Evolutionary conservation across 2,797 vertebrate genomes (phyloP), one percentile per base, ranked within the genome.

Genomic region (Gymnodraco acuticeps): DNA sequence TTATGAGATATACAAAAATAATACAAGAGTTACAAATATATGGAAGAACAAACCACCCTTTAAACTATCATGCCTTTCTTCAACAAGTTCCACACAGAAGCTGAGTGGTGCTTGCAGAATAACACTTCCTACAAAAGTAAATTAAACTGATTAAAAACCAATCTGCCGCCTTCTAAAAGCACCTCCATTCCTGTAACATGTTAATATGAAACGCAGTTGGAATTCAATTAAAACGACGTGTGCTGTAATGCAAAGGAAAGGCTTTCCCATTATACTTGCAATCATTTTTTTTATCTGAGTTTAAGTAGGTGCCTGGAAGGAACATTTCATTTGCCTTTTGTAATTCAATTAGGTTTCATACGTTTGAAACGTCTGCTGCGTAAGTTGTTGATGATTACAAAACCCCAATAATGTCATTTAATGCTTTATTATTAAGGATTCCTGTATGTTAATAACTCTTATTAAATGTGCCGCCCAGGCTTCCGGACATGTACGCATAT

Each of bases 291-390:
- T 75, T 82, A 88, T 92, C 81, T 73, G 52, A 76, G 71, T 82
- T 87, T 73, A 88, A 85, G 74, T 78, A 69, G 82, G 60, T 13
- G 56, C 56, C 77, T 75, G 86, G 82, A 84, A 91, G 84, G 87
- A 92, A 91, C 70, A 89, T 90, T 93, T 89, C 77, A 94, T 94
- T 93, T 83, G 52, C 81, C 79, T 81, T 67, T 73, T 77, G 78
- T 90, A 93, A 94, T 93, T 93, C 83, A 84, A 78, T 93, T 85
- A 89, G 70, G 68, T 83, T 93, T 87, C 73, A 70, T 60, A 89
- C 52, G 54, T 88, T 88, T 86, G 82, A 87, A 88, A 83, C 83
- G 85, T 84, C 53, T 68, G 82, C 67, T 54, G 85, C 45, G 72
- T 77, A 88, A 82, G 76, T 81, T 87, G 78, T 88, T 92, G 85